Conservation (phyloP, 1,140 invertebrate species). For the Thaumetopoea pityocampa region DNA sequence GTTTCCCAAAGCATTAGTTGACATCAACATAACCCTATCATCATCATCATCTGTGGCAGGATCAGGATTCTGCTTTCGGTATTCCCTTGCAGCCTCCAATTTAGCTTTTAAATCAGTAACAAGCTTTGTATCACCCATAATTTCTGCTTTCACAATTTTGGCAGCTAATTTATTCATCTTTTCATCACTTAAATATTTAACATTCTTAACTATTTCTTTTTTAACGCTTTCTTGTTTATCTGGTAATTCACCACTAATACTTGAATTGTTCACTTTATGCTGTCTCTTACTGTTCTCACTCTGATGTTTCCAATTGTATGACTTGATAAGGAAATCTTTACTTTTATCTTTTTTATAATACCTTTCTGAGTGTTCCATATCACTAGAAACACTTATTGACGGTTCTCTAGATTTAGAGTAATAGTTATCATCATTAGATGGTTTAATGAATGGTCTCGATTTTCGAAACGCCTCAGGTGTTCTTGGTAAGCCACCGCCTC, state of each 20-base stretch:
- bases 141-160: slow-evolving; percentile 93
- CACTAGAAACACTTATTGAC: not conserved
- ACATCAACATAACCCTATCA: slow-evolving; percentile 83
- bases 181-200: slow-evolving; percentile 79
- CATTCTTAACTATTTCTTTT: slow-evolving; percentile 16
- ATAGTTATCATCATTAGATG: slow-evolving; percentile 33
- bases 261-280: slow-evolving; percentile 11
- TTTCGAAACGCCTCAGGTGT: slow-evolving; percentile 36
- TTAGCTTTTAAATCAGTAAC: slow-evolving; percentile 84
- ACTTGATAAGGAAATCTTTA: slow-evolving; percentile 26
- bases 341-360: slow-evolving; percentile 11
- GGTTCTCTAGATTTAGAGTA: slow-evolving; percentile 5
- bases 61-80: slow-evolving; percentile 70
- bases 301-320: slow-evolving; percentile 48
- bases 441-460: slow-evolving; percentile 68
- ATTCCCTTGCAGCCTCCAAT: slow-evolving; percentile 82
- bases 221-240: not conserved
- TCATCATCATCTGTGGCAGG: slow-evolving; percentile 48
- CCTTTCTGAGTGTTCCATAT: slow-evolving; percentile 11
- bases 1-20: slow-evolving; percentile 82
- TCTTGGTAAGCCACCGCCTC: slow-evolving; percentile 87
- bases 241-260: slow-evolving; percentile 5
- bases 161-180: slow-evolving; percentile 93
- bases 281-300: slow-evolving; percentile 15
- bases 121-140: slow-evolving; percentile 86